Conservation (phyloP, 2,113 vertebrate genomes). For the Austrofundulus limnaeus region DNA sequence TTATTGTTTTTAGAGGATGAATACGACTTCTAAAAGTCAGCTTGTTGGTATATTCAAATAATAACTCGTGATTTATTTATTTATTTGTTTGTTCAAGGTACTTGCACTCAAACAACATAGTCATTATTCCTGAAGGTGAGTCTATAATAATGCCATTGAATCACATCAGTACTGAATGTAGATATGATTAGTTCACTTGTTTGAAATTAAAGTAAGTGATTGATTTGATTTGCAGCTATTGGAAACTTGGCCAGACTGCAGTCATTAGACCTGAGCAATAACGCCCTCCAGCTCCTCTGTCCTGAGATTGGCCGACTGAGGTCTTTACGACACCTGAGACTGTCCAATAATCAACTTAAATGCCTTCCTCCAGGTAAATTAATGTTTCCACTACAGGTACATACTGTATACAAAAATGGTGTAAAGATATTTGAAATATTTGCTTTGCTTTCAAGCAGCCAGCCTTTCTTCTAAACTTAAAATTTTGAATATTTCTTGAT, state of each 20-base stretch:
- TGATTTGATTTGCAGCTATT: slow-evolving; percentile 81
- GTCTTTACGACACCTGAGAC: slow-evolving; percentile 89
- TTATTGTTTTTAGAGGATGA: not conserved
- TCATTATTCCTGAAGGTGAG: slow-evolving; percentile 94
- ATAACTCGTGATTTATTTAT: not conserved
- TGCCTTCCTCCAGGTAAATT: slow-evolving; percentile 80
- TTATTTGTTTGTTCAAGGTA: slow-evolving; percentile 85
- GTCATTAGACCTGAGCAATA: slow-evolving; percentile 93
- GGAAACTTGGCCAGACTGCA: slow-evolving; percentile 91
- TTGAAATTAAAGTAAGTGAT: not conserved
- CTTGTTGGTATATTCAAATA: not conserved
- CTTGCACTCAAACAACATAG: slow-evolving; percentile 97
- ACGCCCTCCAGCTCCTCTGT: slow-evolving; percentile 91
- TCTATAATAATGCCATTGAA: not conserved
- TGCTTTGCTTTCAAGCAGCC: too few species aligned
- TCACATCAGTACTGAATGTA: rapidly evolving
- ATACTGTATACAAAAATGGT: not conserved
- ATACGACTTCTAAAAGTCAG: too few species aligned
- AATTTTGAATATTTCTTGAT: too few species aligned
- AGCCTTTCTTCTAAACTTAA: too few species aligned
- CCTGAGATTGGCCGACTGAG: slow-evolving; percentile 92
- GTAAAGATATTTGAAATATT: too few species aligned
- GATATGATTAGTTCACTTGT: not conserved
- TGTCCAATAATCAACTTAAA: slow-evolving; percentile 93
- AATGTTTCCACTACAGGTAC: not conserved